These are phyloP conservation scores for Clusia tigrina DNA, from an alignment of 2,888 invertebrate genomes.

Conservation along the genomic window DNA sequence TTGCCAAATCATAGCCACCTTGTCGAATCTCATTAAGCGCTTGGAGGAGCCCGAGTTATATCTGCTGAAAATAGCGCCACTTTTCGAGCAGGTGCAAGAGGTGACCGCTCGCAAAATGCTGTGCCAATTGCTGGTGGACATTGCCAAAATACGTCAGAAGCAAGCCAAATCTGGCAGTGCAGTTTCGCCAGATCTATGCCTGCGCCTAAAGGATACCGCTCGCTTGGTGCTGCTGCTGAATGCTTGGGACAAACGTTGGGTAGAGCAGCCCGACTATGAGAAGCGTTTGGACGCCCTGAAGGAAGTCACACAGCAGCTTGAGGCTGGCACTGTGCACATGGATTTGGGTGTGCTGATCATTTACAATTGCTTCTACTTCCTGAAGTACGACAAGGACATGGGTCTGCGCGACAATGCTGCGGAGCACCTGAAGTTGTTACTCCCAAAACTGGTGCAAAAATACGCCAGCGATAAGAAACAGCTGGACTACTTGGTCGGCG, in stretches of 20 bases:
- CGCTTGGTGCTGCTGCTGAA: conserved; percentile 76
- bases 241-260: conserved; percentile 84
- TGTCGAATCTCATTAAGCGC: conserved; percentile 77
- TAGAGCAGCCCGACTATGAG: conserved; percentile 95
- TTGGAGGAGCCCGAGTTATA: conserved; percentile 73
- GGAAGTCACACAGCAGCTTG: conserved; percentile 69
- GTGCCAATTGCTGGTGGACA: conserved; percentile 70
- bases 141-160: conserved; percentile 65
- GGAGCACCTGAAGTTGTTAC: conserved; percentile 75
- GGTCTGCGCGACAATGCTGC: conserved; percentile 82
- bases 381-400: conserved; percentile 82
- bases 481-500: conserved; percentile 75
- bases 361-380: conserved; percentile 82
- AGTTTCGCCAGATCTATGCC: conserved; percentile 16
- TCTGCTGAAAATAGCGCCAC: conserved; percentile 74
- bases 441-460: conserved; percentile 70
- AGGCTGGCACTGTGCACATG: conserved; percentile 66
- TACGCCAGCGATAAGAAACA: conserved; percentile 67
- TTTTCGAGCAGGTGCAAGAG: conserved; percentile 74
- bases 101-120: conserved; percentile 75
- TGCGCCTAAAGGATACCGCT: conserved; percentile 64
- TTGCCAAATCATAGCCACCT: conserved; percentile 74
- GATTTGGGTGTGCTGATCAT: conserved; percentile 77
- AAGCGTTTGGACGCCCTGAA: conserved; percentile 81
- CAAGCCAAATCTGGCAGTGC: conserved; percentile 31